phyloP scores from a whole-genome alignment of 2,888 invertebrate genomes.

The Hofmannophila pseudospretella region DNA sequence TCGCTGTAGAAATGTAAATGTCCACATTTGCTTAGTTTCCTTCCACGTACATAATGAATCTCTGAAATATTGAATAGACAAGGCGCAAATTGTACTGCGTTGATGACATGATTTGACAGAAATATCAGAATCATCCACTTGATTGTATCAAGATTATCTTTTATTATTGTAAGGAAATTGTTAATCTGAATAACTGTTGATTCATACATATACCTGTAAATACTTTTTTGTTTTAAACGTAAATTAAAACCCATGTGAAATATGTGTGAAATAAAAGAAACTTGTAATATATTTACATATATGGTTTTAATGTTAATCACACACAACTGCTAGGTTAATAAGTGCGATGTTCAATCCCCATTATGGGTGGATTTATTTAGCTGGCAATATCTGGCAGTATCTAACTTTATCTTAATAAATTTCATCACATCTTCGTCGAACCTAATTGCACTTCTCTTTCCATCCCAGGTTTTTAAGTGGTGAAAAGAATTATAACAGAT shows the following conservation, averaged over 20 bases:
- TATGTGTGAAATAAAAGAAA: slow-evolving; percentile 73
- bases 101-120: neutral
- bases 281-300: slow-evolving; percentile 62
- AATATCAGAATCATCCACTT: slow-evolving; percentile 18
- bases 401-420: no score
- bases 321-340: no score
- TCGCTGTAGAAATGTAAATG: slow-evolving; percentile 41
- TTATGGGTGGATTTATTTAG: no score
- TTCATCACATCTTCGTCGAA: no score
- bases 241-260: slow-evolving; percentile 66
- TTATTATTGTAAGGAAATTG: slow-evolving; percentile 57
- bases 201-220: slow-evolving; percentile 69
- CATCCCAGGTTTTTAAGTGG: no score
- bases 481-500: no score
- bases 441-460: no score
- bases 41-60: slow-evolving; percentile 28
- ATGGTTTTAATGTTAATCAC: slow-evolving; percentile 9
- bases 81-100: neutral
- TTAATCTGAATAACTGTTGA: slow-evolving; percentile 66
- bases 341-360: no score
- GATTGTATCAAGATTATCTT: slow-evolving; percentile 25
- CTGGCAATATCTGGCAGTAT: no score
- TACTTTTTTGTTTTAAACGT: slow-evolving; percentile 62
- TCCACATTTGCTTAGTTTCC: slow-evolving; percentile 22
- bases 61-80: slow-evolving; percentile 9